These are phyloP conservation scores for Eupithecia subumbrata DNA, from an alignment of 2,888 invertebrate species.

Conservation along the genomic window DNA sequence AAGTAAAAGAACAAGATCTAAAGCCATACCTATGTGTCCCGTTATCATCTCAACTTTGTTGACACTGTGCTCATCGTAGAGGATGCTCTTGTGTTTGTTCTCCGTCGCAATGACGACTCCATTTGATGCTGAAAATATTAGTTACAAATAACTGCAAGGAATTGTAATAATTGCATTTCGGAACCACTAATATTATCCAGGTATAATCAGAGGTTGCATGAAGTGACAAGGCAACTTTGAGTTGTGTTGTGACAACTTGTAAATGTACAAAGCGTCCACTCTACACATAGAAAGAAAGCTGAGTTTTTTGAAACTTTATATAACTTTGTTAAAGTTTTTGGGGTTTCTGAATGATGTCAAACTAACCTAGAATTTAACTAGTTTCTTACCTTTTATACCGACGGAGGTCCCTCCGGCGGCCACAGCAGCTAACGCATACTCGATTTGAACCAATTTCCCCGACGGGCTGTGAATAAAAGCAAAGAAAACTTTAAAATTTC, in stretches of 20 bases:
- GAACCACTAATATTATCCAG: background rate
- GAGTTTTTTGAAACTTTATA: background rate
- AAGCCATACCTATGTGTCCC: conserved; percentile 86
- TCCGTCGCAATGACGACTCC: conserved; percentile 99
- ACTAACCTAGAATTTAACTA: conserved; percentile 53
- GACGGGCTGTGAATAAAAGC: conserved; percentile 91
- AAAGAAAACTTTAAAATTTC: conserved; percentile 40
- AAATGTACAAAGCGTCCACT: background rate
- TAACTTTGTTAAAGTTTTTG: background rate
- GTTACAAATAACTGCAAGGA: background rate
- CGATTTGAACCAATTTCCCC: conserved; percentile 99
- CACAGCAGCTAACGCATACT: conserved; percentile 99
- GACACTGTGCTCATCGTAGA: conserved; percentile 98
- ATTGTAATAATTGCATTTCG: background rate
- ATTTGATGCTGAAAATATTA: conserved; percentile 91
- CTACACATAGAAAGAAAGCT: background rate
- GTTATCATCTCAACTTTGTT: conserved; percentile 98
- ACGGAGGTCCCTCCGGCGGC: conserved; percentile 99
- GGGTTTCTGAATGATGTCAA: conserved; percentile 32
- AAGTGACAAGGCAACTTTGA: background rate
- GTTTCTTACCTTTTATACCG: conserved; percentile 94
- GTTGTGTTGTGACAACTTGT: background rate
- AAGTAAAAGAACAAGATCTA: background rate
- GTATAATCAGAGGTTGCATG: background rate
- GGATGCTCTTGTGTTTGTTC: conserved; percentile 98